Conservation (phyloP, 1,140 invertebrate species). For the Manduca sexta region DNA sequence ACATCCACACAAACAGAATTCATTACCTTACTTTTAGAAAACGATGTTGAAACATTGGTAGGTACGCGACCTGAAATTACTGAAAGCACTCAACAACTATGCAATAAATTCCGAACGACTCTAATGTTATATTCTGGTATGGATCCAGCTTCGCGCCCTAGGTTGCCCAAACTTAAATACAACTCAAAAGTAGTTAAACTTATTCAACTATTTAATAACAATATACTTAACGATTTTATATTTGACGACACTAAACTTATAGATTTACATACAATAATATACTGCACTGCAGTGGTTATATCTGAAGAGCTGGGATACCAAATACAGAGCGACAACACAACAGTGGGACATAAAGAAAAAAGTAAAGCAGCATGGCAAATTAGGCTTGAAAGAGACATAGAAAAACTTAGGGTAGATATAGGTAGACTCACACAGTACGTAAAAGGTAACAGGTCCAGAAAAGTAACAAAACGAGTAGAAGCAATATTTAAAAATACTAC, state of each 20-base stretch:
- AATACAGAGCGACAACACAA: background rate
- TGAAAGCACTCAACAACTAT: no score
- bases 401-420: no score
- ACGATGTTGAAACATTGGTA: no score
- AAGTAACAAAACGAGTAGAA: constrained; percentile 7
- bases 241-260: no score
- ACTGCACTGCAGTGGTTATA: constrained; percentile 5
- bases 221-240: no score
- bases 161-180: constrained; percentile 15
- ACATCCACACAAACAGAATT: no score
- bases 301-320: constrained; percentile 15
- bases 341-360: background rate
- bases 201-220: no score
- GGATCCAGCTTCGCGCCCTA: constrained; percentile 12
- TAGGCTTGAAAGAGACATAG: no score
- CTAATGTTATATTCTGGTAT: constrained; percentile 14
- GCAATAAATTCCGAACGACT: constrained; percentile 10
- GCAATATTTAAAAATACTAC: background rate
- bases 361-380: constrained; percentile 6
- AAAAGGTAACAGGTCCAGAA: constrained; percentile 5
- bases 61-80: no score
- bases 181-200: background rate
- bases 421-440: constrained; percentile 10
- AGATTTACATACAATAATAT: constrained; percentile 5
- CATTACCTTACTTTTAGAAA: no score